Base-by-base conservation (phyloP, 1,140 invertebrate species). In the Heliconius eleuchia region DNA sequence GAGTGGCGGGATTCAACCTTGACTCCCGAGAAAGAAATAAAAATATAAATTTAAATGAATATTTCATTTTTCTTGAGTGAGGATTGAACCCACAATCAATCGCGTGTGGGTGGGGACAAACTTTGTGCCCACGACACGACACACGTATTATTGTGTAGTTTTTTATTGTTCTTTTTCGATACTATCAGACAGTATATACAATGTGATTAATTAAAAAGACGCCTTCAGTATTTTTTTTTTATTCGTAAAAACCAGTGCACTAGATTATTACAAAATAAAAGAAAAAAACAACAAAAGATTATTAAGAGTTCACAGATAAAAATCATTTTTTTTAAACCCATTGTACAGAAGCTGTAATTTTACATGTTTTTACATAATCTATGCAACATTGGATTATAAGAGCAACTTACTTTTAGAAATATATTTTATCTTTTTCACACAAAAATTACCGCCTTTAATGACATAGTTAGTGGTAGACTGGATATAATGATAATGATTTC, bases 331-430 rank as follows among this genome's bases (percentile, higher is more conserved):
- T 60, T 66, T 66, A 66, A 9, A 30, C 27, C 60, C 60, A 66
- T 66, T 66, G 60, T 66, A 4, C 19, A 23, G 9, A 57, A 23
- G 3, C 7, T 19, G 5, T n/a, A 55, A 55, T 66, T 66, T 66
- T 66, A 27, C 60, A 66, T 30, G 11, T 11, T 66, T 66, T 66
- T 66, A 66, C 60, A 66, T 66, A 66, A 30, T 66, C 27, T 66
- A 13, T 66, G 60, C 60, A 30, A 66, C 60, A 66, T 66, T 30
- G 60, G 1, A 3, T 30, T 66, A 30, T 27, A 27, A 60, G 2
- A 60, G 23, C 23, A 23, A 23, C 23, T 23, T 23, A 34, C 30
- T 34, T 34, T 34, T 34, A 30, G 30, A 30, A n/a, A n/a, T 57
- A n/a, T 57, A 57, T 57, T 23, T 57, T 57, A 52, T 52, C 50